Evolutionary conservation across 2,797 vertebrate species (phyloP), one percentile per base, ranked within the genome.

Genomic region (Sparus aurata): DNA sequence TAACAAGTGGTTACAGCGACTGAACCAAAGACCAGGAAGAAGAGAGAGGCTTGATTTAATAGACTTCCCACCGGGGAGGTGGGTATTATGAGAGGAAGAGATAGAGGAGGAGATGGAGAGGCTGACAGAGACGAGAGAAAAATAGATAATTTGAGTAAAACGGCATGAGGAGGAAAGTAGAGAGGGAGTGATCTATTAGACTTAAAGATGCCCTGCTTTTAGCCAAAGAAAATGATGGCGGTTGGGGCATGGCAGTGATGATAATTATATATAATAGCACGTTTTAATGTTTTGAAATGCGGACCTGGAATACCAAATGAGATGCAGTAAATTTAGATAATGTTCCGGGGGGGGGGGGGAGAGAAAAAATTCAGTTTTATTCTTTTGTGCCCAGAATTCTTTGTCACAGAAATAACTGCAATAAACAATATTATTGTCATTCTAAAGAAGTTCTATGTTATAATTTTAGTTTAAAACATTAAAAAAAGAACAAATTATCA

Each of bases 41-140:
- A 54, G 73, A 73, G 65, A 69, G 45, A 69, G 43, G 20, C 38
- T 34, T 80, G 75, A 85, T 85, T 38, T 85, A 87, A 85, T 63
- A 79, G 78, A 77, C 60, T 58, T 77, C 55, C 63, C 66, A 63
- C 25, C 4, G 34, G 73, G 67, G 71, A 79, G 11, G 3, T 0
- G n/a, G 54, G 69, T 52, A 46, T 78, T 63, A 68, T 72, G 53
- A 77, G 63, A 57, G 63, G 53, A 73, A 20, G 50, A 53, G 69
- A n/a, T 6, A 69, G 71, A 73, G 64, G 58, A 77, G 50, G 65
- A 63, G 67, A 47, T 23, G 72, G 18, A 72, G 71, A 53, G 34
- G 72, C 61, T 67, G 73, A 83, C 13, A 0, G 30, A 67, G 74
- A 62, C 6, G 0, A 34, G 52, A 78, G 59, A 73, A 50, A 75